phyloP scores from a whole-genome alignment of 2,113 vertebrate species.

The Spea bombifrons region DNA sequence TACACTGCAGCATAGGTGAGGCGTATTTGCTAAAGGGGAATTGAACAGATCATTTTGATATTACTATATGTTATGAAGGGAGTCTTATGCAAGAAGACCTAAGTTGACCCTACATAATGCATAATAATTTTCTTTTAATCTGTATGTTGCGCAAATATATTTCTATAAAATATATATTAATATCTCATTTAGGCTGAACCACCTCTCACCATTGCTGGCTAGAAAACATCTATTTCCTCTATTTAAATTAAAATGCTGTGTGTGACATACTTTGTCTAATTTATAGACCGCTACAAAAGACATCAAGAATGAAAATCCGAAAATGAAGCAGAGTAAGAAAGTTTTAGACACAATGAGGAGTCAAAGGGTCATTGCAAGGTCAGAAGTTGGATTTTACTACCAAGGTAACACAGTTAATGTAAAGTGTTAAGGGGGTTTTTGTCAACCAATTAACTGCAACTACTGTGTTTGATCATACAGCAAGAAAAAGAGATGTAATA shows the following conservation, averaged over 20 bases:
- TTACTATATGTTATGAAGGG: no score
- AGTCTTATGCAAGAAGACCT: no score
- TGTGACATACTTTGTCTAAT: background rate
- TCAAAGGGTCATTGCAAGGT: constrained; percentile 75
- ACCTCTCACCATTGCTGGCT: background rate
- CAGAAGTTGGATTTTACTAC: constrained; percentile 75
- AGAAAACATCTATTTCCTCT: background rate
- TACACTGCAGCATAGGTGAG: no score
- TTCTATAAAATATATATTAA: background rate
- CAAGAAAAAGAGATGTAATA: no score
- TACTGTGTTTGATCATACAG: no score
- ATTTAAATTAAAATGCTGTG: background rate
- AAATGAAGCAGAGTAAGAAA: constrained; percentile 54
- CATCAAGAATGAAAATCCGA: constrained; percentile 47
- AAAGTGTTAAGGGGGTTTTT: no score
- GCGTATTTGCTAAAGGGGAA: no score
- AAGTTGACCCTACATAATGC: no score
- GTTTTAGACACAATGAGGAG: constrained; percentile 58
- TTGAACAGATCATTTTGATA: no score
- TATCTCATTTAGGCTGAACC: background rate
- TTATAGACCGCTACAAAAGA: constrained; percentile 54
- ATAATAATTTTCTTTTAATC: background rate
- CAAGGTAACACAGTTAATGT: constrained; percentile 60
- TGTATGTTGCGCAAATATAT: background rate
- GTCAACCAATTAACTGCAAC: no score